A percentile compares a stretch with the other conserved stretches of the same genome.
These are phyloP conservation scores for Akabosia matsudoensis DNA, from an alignment of 1,140 invertebrate genomes.

Conservation along the genomic window DNA sequence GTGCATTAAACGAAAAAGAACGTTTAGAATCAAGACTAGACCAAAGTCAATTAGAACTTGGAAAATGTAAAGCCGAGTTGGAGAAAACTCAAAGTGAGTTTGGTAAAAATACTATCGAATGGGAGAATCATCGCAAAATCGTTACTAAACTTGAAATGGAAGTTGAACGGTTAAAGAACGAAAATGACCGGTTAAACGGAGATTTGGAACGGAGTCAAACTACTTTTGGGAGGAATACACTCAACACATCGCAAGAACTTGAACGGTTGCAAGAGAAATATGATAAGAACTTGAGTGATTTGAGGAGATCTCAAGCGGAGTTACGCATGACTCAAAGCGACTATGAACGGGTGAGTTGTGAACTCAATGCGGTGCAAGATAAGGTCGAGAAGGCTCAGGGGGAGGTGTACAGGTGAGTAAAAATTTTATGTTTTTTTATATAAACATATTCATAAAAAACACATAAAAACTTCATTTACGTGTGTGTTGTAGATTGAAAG, in stretches of 20 bases:
- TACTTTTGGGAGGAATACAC: slow-evolving; percentile 70
- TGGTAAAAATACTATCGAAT: slow-evolving; percentile 79
- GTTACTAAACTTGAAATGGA: slow-evolving; percentile 79
- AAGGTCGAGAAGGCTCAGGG: slow-evolving; percentile 90
- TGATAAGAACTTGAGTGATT: slow-evolving; percentile 76
- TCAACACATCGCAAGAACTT: slow-evolving; percentile 70
- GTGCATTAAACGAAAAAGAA: slow-evolving; percentile 80
- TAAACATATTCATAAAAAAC: not conserved
- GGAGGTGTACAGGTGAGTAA: slow-evolving; percentile 68
- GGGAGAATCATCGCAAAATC: slow-evolving; percentile 83
- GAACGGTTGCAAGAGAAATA: slow-evolving; percentile 81
- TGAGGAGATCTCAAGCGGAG: slow-evolving; percentile 70
- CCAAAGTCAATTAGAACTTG: slow-evolving; percentile 85
- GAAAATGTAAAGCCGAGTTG: slow-evolving; percentile 87
- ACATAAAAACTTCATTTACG: no score
- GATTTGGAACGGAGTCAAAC: slow-evolving; percentile 80
- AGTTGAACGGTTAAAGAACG: slow-evolving; percentile 62
- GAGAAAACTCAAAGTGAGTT: slow-evolving; percentile 87
- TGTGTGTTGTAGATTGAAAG: slow-evolving; percentile 76
- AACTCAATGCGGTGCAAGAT: slow-evolving; percentile 80
- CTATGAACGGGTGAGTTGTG: slow-evolving; percentile 76
- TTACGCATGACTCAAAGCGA: slow-evolving; percentile 80
- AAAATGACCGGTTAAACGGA: slow-evolving; percentile 62
- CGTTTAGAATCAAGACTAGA: slow-evolving; percentile 83
- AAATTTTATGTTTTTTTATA: not conserved